phyloP scores from a whole-genome alignment of 2,113 vertebrate species.

The Passer montanus region DNA sequence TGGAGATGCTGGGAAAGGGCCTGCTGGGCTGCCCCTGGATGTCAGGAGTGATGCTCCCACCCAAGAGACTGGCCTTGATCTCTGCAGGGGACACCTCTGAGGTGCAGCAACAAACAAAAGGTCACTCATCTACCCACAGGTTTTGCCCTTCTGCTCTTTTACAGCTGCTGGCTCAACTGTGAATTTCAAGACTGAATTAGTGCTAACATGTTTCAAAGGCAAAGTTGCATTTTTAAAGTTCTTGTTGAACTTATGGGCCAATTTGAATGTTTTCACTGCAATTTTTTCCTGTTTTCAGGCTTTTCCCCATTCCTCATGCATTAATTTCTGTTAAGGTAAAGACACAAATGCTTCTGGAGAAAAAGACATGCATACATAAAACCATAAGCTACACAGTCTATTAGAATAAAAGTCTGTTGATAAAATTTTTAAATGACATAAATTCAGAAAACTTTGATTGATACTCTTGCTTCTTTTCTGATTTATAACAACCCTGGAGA shows the following conservation, averaged over 20 bases:
- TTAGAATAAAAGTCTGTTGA: neutral
- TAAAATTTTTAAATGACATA: neutral
- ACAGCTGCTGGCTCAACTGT: accelerated
- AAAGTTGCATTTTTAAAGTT: neutral
- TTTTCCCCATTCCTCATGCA: neutral
- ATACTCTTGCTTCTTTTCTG: neutral
- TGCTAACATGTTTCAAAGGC: neutral
- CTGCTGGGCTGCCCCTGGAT: neutral
- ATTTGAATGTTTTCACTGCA: neutral
- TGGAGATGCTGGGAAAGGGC: neutral
- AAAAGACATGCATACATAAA: neutral
- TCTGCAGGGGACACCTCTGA: accelerated
- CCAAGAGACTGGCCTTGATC: neutral
- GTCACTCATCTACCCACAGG: accelerated
- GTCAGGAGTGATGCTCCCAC: neutral
- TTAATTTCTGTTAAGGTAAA: neutral
- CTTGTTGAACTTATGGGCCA: neutral
- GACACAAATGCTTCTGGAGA: neutral
- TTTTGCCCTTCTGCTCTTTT: neutral
- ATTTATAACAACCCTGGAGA: neutral
- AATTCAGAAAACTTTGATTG: neutral
- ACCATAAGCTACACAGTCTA: neutral
- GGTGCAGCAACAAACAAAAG: neutral
- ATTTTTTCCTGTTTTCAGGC: neutral
- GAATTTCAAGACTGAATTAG: neutral